Evolutionary conservation across 2,797 vertebrate species (phyloP), one percentile per base, ranked within the genome.

Genomic region (Cyprinella venusta): DNA sequence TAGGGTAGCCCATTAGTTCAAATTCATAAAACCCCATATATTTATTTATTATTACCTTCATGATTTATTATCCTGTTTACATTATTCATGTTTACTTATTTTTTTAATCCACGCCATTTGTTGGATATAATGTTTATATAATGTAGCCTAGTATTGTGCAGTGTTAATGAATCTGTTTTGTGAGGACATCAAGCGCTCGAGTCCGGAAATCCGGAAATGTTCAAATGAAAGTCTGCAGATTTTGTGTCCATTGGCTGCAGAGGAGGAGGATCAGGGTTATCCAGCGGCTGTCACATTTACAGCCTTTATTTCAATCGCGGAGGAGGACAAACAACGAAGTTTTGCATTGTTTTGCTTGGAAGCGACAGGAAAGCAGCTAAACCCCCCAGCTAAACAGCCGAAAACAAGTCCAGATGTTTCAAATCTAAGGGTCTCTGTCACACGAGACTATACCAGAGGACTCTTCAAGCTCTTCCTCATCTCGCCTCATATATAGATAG

Each of bases 351-450:
- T 83, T 48, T 69, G 64, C 48, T 77, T 70, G 26, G 52, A 83
- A 30, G 24, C 45, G 81, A 33, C 69, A 42, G 76, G 68, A 79
- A 50, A 56, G 24, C 24, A 30, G 9, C 33, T 2, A 36, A 15
- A 5, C 63, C 68, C 54, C 21, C 38, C 54, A 71, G 50, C 19
- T 30, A 69, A 56, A 40, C 65, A 69, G 50, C 18, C 54, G 12
- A 48, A 75, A 33, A 71, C 67, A 50, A n/a, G 5, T 72, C 61
- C 94, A 95, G 94, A 94, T 95, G 94, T 94, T 94, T 90, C 86
- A 88, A 88, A 90, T 92, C 92, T 88, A 84, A 85, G 63, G 40
- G 67, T 87, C 85, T 89, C 56, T 75, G 84, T 82, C 82, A 81
- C 5, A 48, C 63, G 21, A 64, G 54, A 63, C 36, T n/a, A 54